Evolutionary conservation across 1,140 invertebrate species (phyloP).

Genomic region (Drosophila lacteicornis): DNA sequence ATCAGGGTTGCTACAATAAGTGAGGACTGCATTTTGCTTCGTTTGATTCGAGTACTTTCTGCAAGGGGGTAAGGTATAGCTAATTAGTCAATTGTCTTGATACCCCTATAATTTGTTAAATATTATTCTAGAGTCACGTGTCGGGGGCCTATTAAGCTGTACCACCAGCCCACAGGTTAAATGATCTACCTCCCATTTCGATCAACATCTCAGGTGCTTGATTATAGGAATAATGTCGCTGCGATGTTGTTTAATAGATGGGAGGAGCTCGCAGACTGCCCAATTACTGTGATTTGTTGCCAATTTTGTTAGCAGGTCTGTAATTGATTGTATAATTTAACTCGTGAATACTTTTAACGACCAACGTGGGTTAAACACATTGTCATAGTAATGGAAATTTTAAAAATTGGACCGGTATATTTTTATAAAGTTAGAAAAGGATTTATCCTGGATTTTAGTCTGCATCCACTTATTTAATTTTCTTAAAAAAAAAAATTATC

Average conservation of each 20-base stretch:
- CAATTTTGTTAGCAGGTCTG: conserved; percentile 5
- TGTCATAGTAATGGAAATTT: neutral
- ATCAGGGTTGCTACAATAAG: conserved; percentile 42
- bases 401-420: neutral
- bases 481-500: neutral
- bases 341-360: neutral
- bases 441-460: neutral
- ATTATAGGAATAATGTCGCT: conserved; percentile 39
- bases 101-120: neutral
- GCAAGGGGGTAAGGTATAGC: neutral
- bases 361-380: conserved; percentile 1
- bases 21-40: conserved; percentile 49
- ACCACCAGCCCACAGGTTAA: conserved; percentile 5
- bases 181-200: conserved; percentile 16
- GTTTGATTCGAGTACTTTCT: neutral
- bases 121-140: conserved; percentile 6
- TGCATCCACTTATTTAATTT: neutral
- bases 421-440: neutral
- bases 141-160: conserved; percentile 5
- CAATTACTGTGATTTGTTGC: conserved; percentile 37
- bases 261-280: conserved; percentile 20
- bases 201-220: conserved; percentile 12
- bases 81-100: neutral
- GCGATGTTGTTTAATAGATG: conserved; percentile 37
- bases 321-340: conserved; percentile 26